Evolutionary conservation across 2,888 invertebrate genomes (phyloP), one percentile per base, ranked within the genome.

Genomic region (Stenotaenia linearis): DNA sequence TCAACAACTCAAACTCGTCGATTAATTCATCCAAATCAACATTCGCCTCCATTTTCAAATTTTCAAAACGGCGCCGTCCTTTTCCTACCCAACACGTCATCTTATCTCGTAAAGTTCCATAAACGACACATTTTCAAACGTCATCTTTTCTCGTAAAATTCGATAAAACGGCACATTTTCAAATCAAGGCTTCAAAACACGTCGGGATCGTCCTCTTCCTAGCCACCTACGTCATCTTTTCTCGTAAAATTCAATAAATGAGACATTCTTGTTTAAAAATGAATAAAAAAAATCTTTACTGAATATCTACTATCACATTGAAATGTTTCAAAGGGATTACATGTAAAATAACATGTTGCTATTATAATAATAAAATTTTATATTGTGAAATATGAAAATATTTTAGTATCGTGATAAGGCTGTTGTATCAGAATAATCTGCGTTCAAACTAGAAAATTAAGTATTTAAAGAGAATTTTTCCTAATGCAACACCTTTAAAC

Each of bases 271-370:
- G 7, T 7, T 0, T 61, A 23, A 61, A 61, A 61, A 61, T 6
- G 69, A 69, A 69, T 69, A 69, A 69, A 69, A 69, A 40, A 69
- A 69, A 10, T 69, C 69, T 69, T 69, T 69, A 69, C 69, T 69
- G 69, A 69, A 28, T 61, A 15, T n/a, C 45, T 45, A 61, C 21
- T 69, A 69, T 69, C 69, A 69, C 69, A 61, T 61, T 69, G 10
- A 69, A 28, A 69, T 25, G 45, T 69, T n/a, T 69, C 25, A 28
- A 28, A 28, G 25, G n/a, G 69, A 28, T 28, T 69, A 50, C 15
- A 5, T 50, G 4, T 50, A 32, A 32, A 32, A 32, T 6, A 32
- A 32, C 32, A 9, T 9, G 9, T 32, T 32, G 9, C 32, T 32
- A 32, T 32, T 9, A 32, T 6, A 6, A 4, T n/a, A n/a, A n/a